Evolutionary conservation across 2,888 invertebrate genomes (phyloP).

Genomic region (Volucella inanis): DNA sequence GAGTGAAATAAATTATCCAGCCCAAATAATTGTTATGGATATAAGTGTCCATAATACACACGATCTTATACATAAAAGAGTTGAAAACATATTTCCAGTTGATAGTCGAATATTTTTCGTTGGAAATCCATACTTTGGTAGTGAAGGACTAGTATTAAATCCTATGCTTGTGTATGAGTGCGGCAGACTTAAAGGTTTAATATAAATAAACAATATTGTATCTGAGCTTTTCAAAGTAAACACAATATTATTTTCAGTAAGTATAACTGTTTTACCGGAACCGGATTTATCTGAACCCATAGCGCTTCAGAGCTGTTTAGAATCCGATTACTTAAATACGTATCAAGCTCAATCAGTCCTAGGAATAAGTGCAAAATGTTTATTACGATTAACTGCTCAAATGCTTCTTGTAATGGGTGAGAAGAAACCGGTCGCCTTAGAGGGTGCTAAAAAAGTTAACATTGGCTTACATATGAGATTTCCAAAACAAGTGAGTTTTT

Average conservation of each 20-base stretch:
- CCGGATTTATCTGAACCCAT: conserved; percentile 79
- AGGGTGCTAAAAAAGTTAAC: conserved; percentile 85
- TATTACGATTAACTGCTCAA: conserved; percentile 94
- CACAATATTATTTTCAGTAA: conserved; percentile 76
- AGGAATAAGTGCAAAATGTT: conserved; percentile 87
- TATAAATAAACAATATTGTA: neutral
- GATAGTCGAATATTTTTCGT: conserved; percentile 90
- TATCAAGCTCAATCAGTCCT: conserved; percentile 79
- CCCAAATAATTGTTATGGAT: conserved; percentile 79
- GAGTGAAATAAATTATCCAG: conserved; percentile 86
- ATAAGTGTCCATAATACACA: conserved; percentile 81
- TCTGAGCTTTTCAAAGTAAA: neutral
- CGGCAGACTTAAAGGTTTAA: conserved; percentile 80
- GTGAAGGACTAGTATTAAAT: conserved; percentile 88
- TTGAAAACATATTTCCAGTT: conserved; percentile 87
- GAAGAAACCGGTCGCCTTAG: conserved; percentile 81
- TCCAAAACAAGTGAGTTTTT: conserved; percentile 88
- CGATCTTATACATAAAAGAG: conserved; percentile 80
- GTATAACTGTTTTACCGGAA: conserved; percentile 79
- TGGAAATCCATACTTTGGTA: conserved; percentile 91
- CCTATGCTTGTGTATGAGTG: conserved; percentile 79
- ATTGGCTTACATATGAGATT: conserved; percentile 96
- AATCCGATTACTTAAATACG: conserved; percentile 78
- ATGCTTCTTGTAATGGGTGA: conserved; percentile 87
- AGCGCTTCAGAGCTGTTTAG: conserved; percentile 76